phyloP scores from a whole-genome alignment of 2,797 vertebrate species.

The Hipposideros larvatus region DNA sequence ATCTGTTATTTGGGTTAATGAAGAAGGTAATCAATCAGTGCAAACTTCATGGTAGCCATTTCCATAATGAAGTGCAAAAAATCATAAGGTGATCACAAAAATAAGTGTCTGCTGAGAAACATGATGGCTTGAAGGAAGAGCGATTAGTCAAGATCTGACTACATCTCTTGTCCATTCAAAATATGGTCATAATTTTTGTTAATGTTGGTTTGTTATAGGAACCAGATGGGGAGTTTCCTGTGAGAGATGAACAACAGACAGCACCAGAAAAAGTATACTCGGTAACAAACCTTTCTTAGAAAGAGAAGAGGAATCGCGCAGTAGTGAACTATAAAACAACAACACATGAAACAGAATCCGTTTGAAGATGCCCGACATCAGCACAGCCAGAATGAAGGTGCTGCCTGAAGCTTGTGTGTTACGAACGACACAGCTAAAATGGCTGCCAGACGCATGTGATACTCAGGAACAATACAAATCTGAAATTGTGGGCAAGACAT shows the following conservation, averaged over 20 bases:
- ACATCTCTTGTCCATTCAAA: background rate
- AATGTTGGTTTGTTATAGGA: background rate
- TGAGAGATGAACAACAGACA: background rate
- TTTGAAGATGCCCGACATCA: background rate
- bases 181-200: background rate
- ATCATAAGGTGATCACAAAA: background rate
- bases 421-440: background rate
- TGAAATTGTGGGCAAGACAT: background rate
- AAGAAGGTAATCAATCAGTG: slow-evolving; percentile 33
- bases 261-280: background rate
- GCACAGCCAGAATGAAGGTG: background rate
- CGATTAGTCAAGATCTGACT: background rate
- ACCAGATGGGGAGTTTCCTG: background rate
- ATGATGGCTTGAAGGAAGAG: background rate
- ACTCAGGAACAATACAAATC: background rate
- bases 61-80: slow-evolving; percentile 36
- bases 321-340: background rate
- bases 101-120: background rate
- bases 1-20: slow-evolving; percentile 15
- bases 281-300: background rate
- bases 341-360: background rate
- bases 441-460: too few relatives aligned
- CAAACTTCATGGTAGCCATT: slow-evolving; percentile 7
- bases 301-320: background rate
- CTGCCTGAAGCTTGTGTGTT: background rate